Evolutionary conservation across 2,797 vertebrate genomes (phyloP).

Genomic region (Eulemur rubriventer): DNA sequence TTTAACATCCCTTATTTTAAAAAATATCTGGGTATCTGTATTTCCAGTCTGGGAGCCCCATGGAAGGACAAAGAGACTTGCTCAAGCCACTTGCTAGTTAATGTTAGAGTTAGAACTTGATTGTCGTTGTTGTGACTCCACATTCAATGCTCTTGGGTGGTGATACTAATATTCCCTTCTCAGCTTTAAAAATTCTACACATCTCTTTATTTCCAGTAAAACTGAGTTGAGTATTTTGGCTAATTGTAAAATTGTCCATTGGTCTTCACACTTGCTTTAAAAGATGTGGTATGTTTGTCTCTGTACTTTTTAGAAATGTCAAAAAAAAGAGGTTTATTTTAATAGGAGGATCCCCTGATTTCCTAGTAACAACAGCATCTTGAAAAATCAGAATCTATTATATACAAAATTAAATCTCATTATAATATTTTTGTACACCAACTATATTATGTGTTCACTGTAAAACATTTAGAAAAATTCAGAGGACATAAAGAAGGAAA

Average conservation of each 20-base stretch:
- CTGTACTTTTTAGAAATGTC: background rate
- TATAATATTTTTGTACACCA: background rate
- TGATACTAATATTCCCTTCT: background rate
- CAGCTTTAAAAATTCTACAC: background rate
- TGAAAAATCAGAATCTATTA: conserved; percentile 40
- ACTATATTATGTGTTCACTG: background rate
- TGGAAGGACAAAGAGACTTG: background rate
- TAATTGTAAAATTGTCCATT: background rate
- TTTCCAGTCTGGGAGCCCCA: background rate
- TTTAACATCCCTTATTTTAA: background rate
- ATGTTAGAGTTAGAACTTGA: background rate
- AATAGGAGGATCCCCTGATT: background rate
- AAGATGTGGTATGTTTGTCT: background rate
- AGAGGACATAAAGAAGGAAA: conserved; percentile 1
- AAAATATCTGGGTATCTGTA: background rate
- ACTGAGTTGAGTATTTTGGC: background rate
- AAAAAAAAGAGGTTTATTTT: background rate
- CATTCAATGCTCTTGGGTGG: background rate
- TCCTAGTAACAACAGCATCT: conserved; percentile 8
- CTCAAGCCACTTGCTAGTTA: background rate
- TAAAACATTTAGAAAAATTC: conserved; percentile 20
- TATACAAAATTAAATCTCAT: background rate
- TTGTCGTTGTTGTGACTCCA: background rate
- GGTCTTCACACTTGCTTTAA: conserved; percentile 16
- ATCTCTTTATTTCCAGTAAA: conserved; percentile 30